phyloP scores from a whole-genome alignment of 2,113 vertebrate genomes.

The Daubentonia madagascariensis region DNA sequence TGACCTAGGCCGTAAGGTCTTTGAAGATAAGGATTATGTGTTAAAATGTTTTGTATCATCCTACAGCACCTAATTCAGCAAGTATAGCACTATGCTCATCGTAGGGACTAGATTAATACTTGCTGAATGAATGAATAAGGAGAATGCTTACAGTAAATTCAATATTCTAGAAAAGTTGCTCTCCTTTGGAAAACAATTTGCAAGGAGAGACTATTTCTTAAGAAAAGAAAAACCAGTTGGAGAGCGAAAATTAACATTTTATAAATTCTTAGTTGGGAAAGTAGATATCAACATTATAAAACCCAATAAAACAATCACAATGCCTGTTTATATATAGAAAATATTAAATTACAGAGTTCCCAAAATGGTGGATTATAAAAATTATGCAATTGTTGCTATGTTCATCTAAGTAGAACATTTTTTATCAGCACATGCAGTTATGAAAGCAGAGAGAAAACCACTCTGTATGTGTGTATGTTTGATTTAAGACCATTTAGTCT shows the following conservation, averaged over 20 bases:
- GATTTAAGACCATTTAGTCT: background rate
- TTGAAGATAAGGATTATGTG: background rate
- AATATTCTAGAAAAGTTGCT: background rate
- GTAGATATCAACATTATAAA: background rate
- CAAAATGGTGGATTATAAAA: constrained; percentile 29
- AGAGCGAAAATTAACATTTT: background rate
- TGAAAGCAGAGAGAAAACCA: constrained; percentile 27
- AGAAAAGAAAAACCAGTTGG: constrained; percentile 25
- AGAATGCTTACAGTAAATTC: background rate
- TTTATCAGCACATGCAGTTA: background rate
- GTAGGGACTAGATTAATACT: background rate
- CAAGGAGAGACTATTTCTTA: background rate
- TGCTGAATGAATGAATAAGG: background rate
- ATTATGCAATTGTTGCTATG: constrained; percentile 18
- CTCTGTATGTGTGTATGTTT: background rate
- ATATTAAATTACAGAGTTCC: background rate
- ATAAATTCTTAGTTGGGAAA: constrained; percentile 38
- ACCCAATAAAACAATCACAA: background rate
- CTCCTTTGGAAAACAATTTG: constrained; percentile 18
- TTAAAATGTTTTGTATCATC: background rate
- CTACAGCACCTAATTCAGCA: background rate
- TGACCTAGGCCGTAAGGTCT: background rate
- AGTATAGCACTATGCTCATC: background rate
- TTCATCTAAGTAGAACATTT: constrained; percentile 12
- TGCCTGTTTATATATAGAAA: background rate